Percentiles rank a stretch among this genome's conserved stretches.
These are phyloP conservation scores for Tipula lateralis DNA, from an alignment of 2,888 invertebrate species.

Conservation along the genomic window DNA sequence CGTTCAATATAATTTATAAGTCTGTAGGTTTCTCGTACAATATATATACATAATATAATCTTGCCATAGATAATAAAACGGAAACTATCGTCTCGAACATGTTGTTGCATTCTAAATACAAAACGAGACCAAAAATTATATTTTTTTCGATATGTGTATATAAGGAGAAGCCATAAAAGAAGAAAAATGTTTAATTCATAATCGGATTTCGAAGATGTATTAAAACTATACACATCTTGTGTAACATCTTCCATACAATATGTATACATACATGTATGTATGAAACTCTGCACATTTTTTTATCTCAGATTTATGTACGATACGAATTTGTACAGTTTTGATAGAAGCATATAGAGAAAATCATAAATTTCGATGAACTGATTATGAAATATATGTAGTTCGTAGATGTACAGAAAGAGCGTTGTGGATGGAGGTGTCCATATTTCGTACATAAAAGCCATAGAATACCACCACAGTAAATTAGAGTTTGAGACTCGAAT, in stretches of 20 bases:
- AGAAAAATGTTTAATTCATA: not conserved
- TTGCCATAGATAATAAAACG: not conserved
- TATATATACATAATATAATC: not conserved
- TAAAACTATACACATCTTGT: not conserved
- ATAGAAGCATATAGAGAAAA: not conserved
- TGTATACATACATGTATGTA: not conserved
- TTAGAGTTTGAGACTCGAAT: no score
- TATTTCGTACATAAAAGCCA: no score
- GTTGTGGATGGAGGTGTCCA: no score
- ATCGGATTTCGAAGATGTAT: not conserved
- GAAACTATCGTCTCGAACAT: not conserved
- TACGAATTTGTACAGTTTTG: not conserved
- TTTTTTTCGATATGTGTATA: not conserved
- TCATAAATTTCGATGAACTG: not conserved
- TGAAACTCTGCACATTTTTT: not conserved
- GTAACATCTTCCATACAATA: not conserved
- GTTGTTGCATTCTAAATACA: not conserved
- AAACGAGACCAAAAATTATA: not conserved
- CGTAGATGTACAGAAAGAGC: no score
- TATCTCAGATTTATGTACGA: not conserved
- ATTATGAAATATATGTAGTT: not conserved
- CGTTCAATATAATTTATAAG: not conserved
- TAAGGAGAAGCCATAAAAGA: not conserved
- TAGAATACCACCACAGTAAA: no score
- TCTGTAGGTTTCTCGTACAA: not conserved